Evolutionary conservation across 2,888 invertebrate species (phyloP).

Genomic region (Geotrupes spiniger): DNA sequence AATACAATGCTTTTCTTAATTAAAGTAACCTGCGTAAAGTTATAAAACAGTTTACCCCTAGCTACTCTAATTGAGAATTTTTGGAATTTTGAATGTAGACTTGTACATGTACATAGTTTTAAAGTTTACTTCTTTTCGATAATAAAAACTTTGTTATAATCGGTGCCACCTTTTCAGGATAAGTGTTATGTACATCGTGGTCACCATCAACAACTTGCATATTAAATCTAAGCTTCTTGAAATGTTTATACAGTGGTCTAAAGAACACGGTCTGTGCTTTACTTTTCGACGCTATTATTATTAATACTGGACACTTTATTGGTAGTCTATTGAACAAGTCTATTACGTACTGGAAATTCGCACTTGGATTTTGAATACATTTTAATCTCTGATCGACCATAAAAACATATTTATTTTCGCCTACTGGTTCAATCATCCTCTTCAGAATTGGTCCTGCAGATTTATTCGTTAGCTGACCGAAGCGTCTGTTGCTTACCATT

Average conservation of each 20-base stretch:
- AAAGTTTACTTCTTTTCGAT: conserved; percentile 14
- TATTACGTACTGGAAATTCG: conserved; percentile 2
- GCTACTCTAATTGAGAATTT: too few species aligned
- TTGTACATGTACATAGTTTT: too few species aligned
- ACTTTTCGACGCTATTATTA: conserved; percentile 12
- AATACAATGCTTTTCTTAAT: too few species aligned
- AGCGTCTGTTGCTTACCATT: not conserved
- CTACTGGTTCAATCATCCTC: conserved; percentile 14
- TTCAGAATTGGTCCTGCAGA: conserved; percentile 17
- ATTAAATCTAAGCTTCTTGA: conserved; percentile 13
- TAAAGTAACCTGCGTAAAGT: too few species aligned
- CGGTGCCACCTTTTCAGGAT: conserved; percentile 18
- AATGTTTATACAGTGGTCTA: conserved; percentile 8
- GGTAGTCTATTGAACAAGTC: conserved; percentile 10
- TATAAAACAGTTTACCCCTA: too few species aligned
- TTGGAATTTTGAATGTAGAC: too few species aligned
- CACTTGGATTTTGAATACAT: conserved; percentile 11
- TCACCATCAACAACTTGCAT: conserved; percentile 17
- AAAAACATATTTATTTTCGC: conserved; percentile 15
- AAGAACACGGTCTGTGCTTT: conserved; percentile 7
- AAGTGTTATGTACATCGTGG: conserved; percentile 18
- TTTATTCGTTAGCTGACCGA: conserved; percentile 5
- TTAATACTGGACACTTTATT: conserved; percentile 14
- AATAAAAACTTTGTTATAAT: conserved; percentile 14
- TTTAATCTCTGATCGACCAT: conserved; percentile 15